Evolutionary conservation across 2,888 invertebrate species (phyloP).

Genomic region (Cantharis lateralis): DNA sequence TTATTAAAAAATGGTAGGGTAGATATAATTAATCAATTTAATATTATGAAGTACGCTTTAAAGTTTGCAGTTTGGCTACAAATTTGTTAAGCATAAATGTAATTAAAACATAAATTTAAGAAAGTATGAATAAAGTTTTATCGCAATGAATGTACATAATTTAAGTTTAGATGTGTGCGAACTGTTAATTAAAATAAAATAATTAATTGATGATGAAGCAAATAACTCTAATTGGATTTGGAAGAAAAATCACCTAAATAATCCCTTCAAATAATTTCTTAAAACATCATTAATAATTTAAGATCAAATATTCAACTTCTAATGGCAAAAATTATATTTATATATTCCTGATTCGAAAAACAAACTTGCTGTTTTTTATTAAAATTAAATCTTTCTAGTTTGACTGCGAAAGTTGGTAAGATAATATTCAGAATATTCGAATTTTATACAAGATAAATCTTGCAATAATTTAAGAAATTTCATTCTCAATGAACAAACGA

Average conservation of each 20-base stretch:
- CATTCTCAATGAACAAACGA: not conserved
- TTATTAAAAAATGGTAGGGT: not conserved
- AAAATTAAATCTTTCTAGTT: not conserved
- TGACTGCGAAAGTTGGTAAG: not conserved
- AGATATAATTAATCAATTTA: not conserved
- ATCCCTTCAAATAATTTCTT: not conserved
- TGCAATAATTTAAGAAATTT: not conserved
- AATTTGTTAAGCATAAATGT: not conserved
- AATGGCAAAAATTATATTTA: not conserved
- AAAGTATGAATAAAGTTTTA: not conserved
- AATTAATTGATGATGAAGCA: not conserved
- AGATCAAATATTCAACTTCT: not conserved
- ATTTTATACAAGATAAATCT: not conserved
- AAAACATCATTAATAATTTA: too few relatives aligned
- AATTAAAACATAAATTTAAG: not conserved
- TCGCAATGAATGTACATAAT: not conserved
- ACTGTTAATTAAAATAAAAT: not conserved
- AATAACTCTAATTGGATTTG: not conserved
- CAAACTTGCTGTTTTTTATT: not conserved
- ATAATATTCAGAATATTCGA: not conserved
- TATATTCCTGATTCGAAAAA: not conserved
- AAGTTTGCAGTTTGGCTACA: not conserved
- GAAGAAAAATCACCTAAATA: not conserved
- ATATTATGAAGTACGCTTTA: not conserved
- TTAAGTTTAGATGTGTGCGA: not conserved